These are phyloP conservation scores for Himantopus leucocephalus DNA, from an alignment of 2,113 vertebrate species.

Conservation along the genomic window DNA sequence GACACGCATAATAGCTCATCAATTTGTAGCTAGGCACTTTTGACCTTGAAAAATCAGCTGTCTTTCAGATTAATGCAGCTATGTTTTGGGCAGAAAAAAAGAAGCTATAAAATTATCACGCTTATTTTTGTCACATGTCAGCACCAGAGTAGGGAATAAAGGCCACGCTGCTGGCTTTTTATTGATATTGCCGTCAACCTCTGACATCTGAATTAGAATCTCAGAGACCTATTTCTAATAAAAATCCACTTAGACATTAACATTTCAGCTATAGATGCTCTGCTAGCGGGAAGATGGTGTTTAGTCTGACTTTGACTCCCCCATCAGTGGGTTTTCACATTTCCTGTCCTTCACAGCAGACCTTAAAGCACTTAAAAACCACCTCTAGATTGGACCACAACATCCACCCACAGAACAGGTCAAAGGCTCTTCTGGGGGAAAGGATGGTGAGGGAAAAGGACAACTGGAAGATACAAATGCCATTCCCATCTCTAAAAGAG, in stretches of 20 bases:
- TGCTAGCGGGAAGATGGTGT: not conserved
- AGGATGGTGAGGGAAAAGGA: not conserved
- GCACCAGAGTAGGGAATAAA: conserved; percentile 39
- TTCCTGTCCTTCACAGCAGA: not conserved
- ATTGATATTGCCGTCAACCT: conserved; percentile 65
- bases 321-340: not conserved
- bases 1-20: conserved; percentile 78
- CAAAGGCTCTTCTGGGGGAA: not conserved
- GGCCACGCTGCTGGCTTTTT: conserved; percentile 37
- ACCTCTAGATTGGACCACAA: not conserved
- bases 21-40: conserved; percentile 76
- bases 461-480: not conserved
- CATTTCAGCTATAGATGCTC: not conserved
- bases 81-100: conserved; percentile 65
- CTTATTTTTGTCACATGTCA: conserved; percentile 74
- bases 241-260: conserved; percentile 60
- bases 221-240: conserved; percentile 53
- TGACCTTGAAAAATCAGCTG: conserved; percentile 82
- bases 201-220: conserved; percentile 62
- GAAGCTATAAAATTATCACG: conserved; percentile 66
- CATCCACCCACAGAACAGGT: not conserved
- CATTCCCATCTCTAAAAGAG: not conserved
- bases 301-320: not conserved
- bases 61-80: conserved; percentile 75
- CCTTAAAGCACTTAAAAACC: not conserved